These are phyloP conservation scores for Chymomyza procnemis DNA, from an alignment of 2,888 invertebrate species.

Conservation along the genomic window DNA sequence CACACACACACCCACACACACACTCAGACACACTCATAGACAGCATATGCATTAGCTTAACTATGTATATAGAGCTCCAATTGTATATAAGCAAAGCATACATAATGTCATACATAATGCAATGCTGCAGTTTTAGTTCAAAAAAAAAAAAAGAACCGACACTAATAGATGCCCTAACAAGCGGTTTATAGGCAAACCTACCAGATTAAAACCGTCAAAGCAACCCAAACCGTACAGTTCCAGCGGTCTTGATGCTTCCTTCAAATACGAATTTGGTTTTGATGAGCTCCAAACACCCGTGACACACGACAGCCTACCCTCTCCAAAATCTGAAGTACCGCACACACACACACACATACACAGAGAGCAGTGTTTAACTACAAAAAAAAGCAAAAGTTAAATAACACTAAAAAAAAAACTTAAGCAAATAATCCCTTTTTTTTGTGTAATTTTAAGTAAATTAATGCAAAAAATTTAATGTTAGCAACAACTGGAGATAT, in stretches of 20 bases:
- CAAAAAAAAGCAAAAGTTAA: neutral
- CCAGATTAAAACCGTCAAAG: too few species aligned
- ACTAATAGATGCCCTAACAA: conserved; percentile 34
- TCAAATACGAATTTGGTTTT: conserved; percentile 34
- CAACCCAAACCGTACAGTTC: too few species aligned
- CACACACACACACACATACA: conserved; percentile 15
- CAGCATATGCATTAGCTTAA: conserved; percentile 40
- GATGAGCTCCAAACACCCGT: neutral
- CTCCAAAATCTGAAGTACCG: conserved; percentile 1
- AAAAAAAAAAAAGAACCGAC: conserved; percentile 14
- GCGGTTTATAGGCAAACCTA: too few species aligned
- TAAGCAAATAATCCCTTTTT: conserved; percentile 36
- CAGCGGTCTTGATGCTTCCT: conserved; percentile 48
- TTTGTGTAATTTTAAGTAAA: conserved; percentile 66
- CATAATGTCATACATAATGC: neutral
- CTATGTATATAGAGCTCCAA: conserved; percentile 48
- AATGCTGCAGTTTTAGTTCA: conserved; percentile 31
- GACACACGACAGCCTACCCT: neutral
- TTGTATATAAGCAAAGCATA: conserved; percentile 55
- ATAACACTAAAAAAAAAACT: neutral
- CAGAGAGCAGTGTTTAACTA: neutral
- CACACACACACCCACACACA: conserved; percentile 18
- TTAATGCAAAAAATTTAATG: conserved; percentile 52
- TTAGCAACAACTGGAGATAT: conserved; percentile 70
- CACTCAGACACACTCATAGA: conserved; percentile 12